phyloP scores from a whole-genome alignment of 37 sponge, comb jelly and placozoan genomes.

The Aplysina aerophoba region DNA sequence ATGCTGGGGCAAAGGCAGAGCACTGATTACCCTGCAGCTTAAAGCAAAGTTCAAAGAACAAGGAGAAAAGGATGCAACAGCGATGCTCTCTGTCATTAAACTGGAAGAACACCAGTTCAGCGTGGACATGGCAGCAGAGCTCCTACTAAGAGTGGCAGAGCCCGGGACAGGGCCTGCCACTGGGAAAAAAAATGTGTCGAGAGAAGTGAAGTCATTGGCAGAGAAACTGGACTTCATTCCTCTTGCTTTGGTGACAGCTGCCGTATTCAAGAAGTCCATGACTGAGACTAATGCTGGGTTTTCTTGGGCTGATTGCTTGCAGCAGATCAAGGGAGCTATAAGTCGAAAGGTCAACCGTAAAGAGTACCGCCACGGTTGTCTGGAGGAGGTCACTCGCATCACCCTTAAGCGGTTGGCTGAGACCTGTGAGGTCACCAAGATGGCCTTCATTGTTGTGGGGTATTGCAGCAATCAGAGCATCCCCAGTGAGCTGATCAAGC shows the following conservation, averaged over 20 bases:
- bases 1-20: slow-evolving; percentile 17
- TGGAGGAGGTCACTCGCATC: not conserved
- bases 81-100: no score
- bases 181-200: not conserved
- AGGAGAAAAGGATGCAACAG: no score
- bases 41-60: not conserved
- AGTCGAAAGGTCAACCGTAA: not conserved
- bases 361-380: not conserved
- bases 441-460: slow-evolving; percentile 5
- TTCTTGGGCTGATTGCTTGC: not conserved
- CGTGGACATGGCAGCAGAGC: no score
- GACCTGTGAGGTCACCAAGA: not conserved
- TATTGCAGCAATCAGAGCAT: not conserved
- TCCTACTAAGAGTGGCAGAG: no score
- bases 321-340: not conserved
- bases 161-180: no score
- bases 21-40: not conserved
- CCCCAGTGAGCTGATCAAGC: slow-evolving; percentile 2
- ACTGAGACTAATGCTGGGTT: not conserved
- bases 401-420: not conserved
- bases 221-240: slow-evolving; percentile 1
- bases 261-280: slow-evolving; percentile 15
- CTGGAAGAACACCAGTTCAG: no score
- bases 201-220: not conserved
- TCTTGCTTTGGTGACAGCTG: slow-evolving; percentile 17